Base-by-base conservation (phyloP, 1,140 invertebrate species). In the Cyphomyrmex costatus region DNA sequence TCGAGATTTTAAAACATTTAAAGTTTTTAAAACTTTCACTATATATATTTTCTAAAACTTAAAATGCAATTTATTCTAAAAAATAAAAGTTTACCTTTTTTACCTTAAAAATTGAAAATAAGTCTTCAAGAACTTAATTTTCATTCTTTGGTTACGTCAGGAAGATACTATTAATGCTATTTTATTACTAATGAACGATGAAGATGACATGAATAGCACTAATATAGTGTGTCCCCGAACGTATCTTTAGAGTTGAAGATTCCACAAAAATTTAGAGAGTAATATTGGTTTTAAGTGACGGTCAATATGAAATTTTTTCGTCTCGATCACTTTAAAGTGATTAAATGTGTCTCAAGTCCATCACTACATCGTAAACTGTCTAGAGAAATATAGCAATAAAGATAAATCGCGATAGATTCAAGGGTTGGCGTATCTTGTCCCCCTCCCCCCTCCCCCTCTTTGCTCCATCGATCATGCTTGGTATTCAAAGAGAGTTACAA, bases 401-500 rank as follows among this genome's bases (percentile, higher is more conserved):
- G 19, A 74, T 73, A 53, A 33, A 82, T 4, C 33, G 5, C 16
- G 21, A 5, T 8, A 70, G 49, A 42, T 70, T 27, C 21, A 21
- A 70, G n/a, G 14, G 30, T 14, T 30, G 33, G 10, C 30, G n/a
- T 51, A 19, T 60, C 65, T 49, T n/a, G 12, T 46, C 24, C 16
- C 36, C 36, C 8, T n/a, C 16, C 36, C 36, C 8, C 14, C 24
- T 51, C 49, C 49, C 14, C 49, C 60, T 33, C 19, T n/a, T 53
- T 33, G 21, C 53, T 60, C 4, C 19, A 60, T 73, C 79, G 68
- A 58, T 46, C 66, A 53, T 60, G 36, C 36, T 83, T 74, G 66
- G 12, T 82, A 82, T 82, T 83, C 53, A 73, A 83, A 60, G 24
- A 10, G 68, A 83, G 68, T 73, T 60, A 19, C 51, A 71, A 83